Evolutionary conservation across 2,113 vertebrate genomes (phyloP), one percentile per base, ranked within the genome.

Genomic region (Podarcis raffonei): DNA sequence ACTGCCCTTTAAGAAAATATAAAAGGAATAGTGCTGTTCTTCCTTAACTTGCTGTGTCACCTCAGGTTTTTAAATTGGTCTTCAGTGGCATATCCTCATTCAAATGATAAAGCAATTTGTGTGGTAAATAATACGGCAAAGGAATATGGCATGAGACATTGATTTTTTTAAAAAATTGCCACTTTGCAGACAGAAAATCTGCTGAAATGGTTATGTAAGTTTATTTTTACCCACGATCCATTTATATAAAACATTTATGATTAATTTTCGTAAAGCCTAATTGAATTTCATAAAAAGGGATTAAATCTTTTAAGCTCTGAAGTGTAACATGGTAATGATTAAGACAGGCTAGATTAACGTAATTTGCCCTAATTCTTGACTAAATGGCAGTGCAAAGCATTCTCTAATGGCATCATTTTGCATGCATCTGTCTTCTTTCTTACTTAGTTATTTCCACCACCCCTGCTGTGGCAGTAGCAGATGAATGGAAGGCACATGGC

Each of bases 221-320:
- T 94, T 89, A 91, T 95, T 94, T 91, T 94, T 94, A 92, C 74
- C 89, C 91, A 82, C 42, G 83, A 92, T 90, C 83, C 90, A 89
- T 94, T 94, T 91, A 85, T 93, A 90, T 90, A 90, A 89, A 95
- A 92, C 57, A 85, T 89, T 84, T 84, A 59, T 66, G 42, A 77
- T 53, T 89, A 76, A 48, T 92, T 53, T 68, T 87, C 79, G 13
- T 0, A 0, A 85, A 65, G 30, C 5, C 30, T 90, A 92, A 87
- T 88, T 94, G 88, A 94, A 88, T 94, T 95, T 90, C 92, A 75
- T 87, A 81, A 90, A 90, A 90, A 91, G 91, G 48, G 90, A 92
- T 94, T 94, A 92, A 91, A 89, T 87, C 89, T 87, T 92, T 92
- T 93, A 89, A 90, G 84, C 81, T 94, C 92, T 88, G 85, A 93